Evolutionary conservation across 2,888 invertebrate genomes (phyloP).

Genomic region (Lycia hirtaria): DNA sequence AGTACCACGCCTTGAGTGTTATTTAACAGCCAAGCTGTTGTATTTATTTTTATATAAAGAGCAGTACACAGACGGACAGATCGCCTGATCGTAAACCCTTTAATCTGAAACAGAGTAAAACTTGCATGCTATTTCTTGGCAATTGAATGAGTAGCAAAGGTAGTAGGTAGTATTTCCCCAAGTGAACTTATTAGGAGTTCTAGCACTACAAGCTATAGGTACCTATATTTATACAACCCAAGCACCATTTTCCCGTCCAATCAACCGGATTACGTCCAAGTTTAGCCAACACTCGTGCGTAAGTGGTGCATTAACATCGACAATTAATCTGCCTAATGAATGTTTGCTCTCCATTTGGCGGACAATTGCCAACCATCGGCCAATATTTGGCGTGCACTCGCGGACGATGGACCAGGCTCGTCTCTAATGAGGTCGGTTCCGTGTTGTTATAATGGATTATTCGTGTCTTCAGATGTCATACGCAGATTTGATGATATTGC

Average conservation of each 20-base stretch:
- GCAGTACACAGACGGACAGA: no score
- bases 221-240: not conserved
- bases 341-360: slow-evolving; percentile 77
- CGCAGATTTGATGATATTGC: slow-evolving; percentile 7
- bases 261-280: slow-evolving; percentile 44
- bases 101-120: no score
- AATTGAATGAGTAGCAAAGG: no score
- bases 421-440: slow-evolving; percentile 68
- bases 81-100: no score
- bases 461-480: slow-evolving; percentile 22
- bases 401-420: slow-evolving; percentile 11
- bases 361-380: slow-evolving; percentile 65
- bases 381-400: slow-evolving; percentile 75
- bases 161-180: no score
- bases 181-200: no score
- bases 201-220: no score
- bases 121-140: no score
- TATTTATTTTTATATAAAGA: no score
- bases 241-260: slow-evolving; percentile 26
- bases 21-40: no score
- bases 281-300: slow-evolving; percentile 60
- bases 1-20: no score
- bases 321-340: slow-evolving; percentile 83
- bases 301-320: slow-evolving; percentile 73
- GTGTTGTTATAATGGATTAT: slow-evolving; percentile 33